These are phyloP conservation scores for Epizoanthus ramosus DNA, from an alignment of 92 coral and sea anemone genomes.

Conservation along the genomic window DNA sequence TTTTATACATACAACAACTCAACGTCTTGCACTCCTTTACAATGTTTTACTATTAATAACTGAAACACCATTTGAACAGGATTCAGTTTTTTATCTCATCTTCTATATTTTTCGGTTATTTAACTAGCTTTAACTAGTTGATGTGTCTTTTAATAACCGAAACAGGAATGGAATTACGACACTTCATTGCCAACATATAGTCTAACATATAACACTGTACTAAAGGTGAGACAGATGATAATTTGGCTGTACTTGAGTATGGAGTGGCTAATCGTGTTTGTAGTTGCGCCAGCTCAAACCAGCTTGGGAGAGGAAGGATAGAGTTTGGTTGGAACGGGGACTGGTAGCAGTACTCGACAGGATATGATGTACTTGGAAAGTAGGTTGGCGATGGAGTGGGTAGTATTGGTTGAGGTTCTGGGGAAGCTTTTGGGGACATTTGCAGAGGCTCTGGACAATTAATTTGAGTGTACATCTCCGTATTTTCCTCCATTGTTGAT, in stretches of 20 bases:
- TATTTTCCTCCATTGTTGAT: background rate
- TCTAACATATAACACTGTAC: background rate
- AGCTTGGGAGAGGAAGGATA: background rate
- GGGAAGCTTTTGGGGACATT: too few species aligned
- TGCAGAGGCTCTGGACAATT: background rate
- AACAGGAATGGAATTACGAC: conserved; percentile 33
- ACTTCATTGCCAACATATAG: background rate
- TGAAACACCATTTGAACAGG: background rate
- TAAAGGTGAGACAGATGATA: background rate
- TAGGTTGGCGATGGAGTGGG: background rate
- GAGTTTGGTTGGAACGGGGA: background rate
- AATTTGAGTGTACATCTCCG: background rate
- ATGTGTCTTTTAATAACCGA: conserved; percentile 23
- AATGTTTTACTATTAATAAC: too few species aligned
- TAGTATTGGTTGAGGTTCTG: background rate
- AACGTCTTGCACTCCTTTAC: too few species aligned
- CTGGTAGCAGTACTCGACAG: background rate
- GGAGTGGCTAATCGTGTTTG: background rate
- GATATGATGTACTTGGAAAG: background rate
- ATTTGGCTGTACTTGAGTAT: background rate
- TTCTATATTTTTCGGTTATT: background rate
- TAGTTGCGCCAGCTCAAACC: background rate
- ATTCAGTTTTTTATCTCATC: too few species aligned
- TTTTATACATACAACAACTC: too few species aligned
- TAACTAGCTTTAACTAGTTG: background rate